phyloP scores from a whole-genome alignment of 2,113 vertebrate genomes.

The Tylochromis polylepis region DNA sequence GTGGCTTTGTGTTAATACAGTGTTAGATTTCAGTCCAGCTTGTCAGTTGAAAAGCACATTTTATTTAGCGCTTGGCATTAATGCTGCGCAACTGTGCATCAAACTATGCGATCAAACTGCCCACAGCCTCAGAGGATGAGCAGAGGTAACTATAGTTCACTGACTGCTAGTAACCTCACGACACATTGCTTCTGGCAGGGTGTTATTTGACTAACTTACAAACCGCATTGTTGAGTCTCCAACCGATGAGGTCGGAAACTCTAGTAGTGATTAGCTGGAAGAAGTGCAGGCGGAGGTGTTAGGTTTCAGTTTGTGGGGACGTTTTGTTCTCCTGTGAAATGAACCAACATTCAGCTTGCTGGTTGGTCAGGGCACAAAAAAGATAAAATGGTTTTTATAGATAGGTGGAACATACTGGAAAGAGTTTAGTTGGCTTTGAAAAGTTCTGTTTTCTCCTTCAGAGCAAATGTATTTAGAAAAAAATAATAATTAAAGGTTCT shows the following conservation, averaged over 20 bases:
- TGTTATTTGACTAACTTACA: slow-evolving; percentile 60
- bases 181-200: slow-evolving; percentile 34
- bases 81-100: background rate
- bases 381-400: slow-evolving; percentile 6
- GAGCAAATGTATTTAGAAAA: background rate
- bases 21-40: background rate
- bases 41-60: background rate
- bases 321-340: slow-evolving; percentile 45
- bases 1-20: slow-evolving; percentile 30
- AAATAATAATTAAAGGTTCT: background rate
- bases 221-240: slow-evolving; percentile 63
- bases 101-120: background rate
- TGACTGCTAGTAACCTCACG: slow-evolving; percentile 68
- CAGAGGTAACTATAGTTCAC: slow-evolving; percentile 65
- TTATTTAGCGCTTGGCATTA: background rate
- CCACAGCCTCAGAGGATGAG: background rate
- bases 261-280: slow-evolving; percentile 41
- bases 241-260: slow-evolving; percentile 34
- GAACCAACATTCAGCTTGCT: background rate
- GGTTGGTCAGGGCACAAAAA: background rate
- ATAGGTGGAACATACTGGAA: background rate
- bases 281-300: slow-evolving; percentile 51
- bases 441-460: background rate
- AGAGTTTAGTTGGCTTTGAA: background rate
- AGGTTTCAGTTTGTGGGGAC: slow-evolving; percentile 57